Evolutionary conservation across 2,797 vertebrate genomes (phyloP).

Genomic region (Necrosyrtes monachus): DNA sequence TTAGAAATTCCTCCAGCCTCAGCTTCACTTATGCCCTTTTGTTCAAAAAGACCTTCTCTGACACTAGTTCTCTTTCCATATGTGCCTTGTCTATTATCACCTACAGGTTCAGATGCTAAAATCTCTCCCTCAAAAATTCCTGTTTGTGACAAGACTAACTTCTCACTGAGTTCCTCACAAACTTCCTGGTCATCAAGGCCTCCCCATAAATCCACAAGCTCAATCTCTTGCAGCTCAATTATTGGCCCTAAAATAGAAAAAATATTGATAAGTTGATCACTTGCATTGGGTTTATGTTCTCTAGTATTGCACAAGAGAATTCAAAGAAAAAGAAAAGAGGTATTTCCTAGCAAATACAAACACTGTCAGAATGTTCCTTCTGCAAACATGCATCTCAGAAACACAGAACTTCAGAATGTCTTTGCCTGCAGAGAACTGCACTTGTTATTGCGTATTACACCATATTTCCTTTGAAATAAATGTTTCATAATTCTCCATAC

Average conservation of each 20-base stretch:
- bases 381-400: neutral
- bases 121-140: neutral
- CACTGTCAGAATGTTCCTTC: neutral
- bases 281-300: neutral
- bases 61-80: neutral
- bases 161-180: constrained; percentile 15
- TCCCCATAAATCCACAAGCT: constrained; percentile 70
- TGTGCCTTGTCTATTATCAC: neutral
- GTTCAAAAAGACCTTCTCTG: neutral
- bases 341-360: neutral
- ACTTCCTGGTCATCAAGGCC: constrained; percentile 33
- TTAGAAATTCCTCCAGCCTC: neutral
- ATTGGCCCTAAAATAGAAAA: constrained; percentile 75
- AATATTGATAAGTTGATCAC: neutral
- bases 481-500: neutral
- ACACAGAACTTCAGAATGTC: neutral
- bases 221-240: constrained; percentile 70
- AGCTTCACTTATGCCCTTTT: neutral
- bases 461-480: neutral
- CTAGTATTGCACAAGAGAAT: neutral
- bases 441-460: neutral
- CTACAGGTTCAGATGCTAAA: neutral
- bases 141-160: neutral
- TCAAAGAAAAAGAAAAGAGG: neutral
- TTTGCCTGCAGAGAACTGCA: neutral